Evolutionary conservation across 2,888 invertebrate genomes (phyloP), one percentile per base, ranked within the genome.

Genomic region (Euzophera pinguis): DNA sequence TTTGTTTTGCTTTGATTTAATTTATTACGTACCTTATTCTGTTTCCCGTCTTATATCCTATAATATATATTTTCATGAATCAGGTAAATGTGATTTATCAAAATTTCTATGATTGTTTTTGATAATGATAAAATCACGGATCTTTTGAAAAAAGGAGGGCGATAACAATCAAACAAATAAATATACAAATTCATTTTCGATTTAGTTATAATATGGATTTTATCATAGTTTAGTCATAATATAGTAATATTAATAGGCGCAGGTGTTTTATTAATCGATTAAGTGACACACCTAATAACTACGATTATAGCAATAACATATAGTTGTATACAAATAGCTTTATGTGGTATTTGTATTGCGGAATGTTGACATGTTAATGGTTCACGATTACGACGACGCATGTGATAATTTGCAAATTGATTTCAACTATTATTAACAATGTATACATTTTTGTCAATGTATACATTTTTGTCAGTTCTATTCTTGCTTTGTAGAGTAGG

Each of bases 221-320:
- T n/a, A n/a, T n/a, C n/a, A n/a, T n/a, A n/a, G n/a, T n/a, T n/a
- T n/a, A n/a, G n/a, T n/a, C n/a, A n/a, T n/a, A n/a, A n/a, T n/a
- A n/a, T n/a, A n/a, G 43, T 22, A 27, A 12, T 43, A 43, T 6
- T 12, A 43, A 43, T 45, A n/a, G n/a, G 45, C 45, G 13, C 45
- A 45, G 45, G 45, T 45, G 45, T 32, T 10, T 8, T 7, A 29
- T 45, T 45, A 32, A 45, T 45, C 32, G 45, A 12, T 27, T 14
- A 29, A 45, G 29, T n/a, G 45, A 45, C 29, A 8, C 3, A 45
- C 22, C 22, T 22, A 22, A 22, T 22, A 22, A 22, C 3, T 22
- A 22, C 5, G 5, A 45, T 45, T 32, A 45, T 29, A 29, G 27
- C 29, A 7, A 45, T 27, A 45, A 0, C 14, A 32, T 45, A 32